phyloP scores from a whole-genome alignment of 2,797 vertebrate species.

The Champsocephalus gunnari region DNA sequence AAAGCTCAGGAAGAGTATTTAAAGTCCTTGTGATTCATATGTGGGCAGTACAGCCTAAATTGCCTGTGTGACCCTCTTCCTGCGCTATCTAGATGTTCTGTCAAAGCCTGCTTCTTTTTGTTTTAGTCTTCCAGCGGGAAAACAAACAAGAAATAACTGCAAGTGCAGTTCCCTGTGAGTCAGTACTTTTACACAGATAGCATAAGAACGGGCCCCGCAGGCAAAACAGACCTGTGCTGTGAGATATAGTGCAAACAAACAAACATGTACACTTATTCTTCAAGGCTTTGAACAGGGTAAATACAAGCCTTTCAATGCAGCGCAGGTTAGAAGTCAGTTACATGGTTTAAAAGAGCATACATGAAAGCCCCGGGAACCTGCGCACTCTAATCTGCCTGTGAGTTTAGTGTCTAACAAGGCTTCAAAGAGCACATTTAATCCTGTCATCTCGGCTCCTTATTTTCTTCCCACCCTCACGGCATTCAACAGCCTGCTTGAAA shows the following conservation, averaged over 20 bases:
- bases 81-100: slow-evolving; percentile 3
- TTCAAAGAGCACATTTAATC: slow-evolving; percentile 37
- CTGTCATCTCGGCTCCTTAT: slow-evolving; percentile 1
- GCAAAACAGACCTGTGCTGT: neutral
- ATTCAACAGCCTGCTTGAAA: neutral
- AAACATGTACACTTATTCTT: neutral
- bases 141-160: neutral
- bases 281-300: neutral
- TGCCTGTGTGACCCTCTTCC: slow-evolving; percentile 4
- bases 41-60: neutral
- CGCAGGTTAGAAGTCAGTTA: neutral
- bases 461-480: neutral
- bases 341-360: slow-evolving; percentile 6
- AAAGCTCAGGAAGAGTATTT: neutral
- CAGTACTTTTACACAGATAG: slow-evolving; percentile 11
- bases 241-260: too few relatives aligned
- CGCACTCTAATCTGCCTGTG: neutral
- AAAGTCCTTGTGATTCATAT: neutral
- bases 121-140: slow-evolving; percentile 6
- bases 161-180: slow-evolving; percentile 23
- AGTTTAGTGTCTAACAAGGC: neutral
- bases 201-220: slow-evolving; percentile 16
- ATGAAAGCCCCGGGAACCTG: slow-evolving; percentile 9
- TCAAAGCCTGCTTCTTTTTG: neutral
- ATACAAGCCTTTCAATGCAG: neutral